A percentile compares a stretch with the other conserved stretches of the same genome.
Conservation (phyloP, 2,797 vertebrate species). For the Pseudomugil gertrudae region DNA sequence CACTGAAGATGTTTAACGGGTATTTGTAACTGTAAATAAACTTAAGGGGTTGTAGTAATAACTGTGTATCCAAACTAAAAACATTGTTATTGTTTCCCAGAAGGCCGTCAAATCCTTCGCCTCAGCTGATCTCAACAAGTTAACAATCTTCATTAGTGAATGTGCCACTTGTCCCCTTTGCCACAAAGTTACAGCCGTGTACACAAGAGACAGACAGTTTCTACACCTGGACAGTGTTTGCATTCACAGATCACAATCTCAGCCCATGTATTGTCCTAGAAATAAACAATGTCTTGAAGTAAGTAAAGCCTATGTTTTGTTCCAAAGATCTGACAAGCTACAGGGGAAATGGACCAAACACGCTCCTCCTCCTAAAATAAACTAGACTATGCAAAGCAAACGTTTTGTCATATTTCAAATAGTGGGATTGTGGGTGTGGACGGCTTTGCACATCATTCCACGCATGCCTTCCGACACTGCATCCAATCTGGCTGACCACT, state of each 20-base stretch:
- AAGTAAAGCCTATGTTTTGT: conserved; percentile 35
- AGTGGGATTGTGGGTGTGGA: conserved; percentile 58
- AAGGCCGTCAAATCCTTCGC: conserved; percentile 21
- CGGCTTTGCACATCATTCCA: conserved; percentile 63
- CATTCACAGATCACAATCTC: conserved; percentile 36
- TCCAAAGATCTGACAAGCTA: conserved; percentile 5
- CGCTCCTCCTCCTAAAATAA: conserved; percentile 57
- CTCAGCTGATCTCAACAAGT: conserved; percentile 45
- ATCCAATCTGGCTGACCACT: conserved; percentile 41
- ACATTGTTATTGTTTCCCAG: conserved; percentile 25
- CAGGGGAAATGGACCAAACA: conserved; percentile 27
- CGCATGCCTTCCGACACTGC: conserved; percentile 55
- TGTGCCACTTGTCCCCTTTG: conserved; percentile 47
- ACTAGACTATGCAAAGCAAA: conserved; percentile 32
- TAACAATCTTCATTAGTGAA: conserved; percentile 53
- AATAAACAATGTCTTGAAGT: conserved; percentile 46
- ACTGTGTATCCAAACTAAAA: conserved; percentile 2
- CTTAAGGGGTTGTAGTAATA: conserved; percentile 2
- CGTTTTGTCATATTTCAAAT: conserved; percentile 63
- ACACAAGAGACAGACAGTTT: conserved; percentile 22
- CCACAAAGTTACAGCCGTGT: conserved; percentile 34
- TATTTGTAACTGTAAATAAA: too few relatives aligned
- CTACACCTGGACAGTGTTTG: conserved; percentile 35
- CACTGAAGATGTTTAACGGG: neutral
- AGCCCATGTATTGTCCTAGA: conserved; percentile 29